Conservation (phyloP, 2,888 invertebrate genomes). For the Hirtodrosophila confusa region DNA sequence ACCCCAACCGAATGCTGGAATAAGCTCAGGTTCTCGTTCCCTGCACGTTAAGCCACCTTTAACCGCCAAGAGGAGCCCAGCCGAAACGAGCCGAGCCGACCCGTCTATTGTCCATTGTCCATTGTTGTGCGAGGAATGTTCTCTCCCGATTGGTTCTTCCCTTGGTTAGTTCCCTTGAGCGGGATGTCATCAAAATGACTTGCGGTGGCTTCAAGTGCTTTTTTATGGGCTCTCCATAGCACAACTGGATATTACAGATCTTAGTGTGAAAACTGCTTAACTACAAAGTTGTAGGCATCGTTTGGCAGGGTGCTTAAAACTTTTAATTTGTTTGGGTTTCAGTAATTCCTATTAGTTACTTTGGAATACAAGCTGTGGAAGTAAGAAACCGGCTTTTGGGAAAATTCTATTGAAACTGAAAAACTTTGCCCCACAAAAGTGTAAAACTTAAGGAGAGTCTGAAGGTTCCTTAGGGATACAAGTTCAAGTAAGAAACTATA, state of each 20-base stretch:
- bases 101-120: slow-evolving; percentile 6
- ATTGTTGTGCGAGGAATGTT: slow-evolving; percentile 22
- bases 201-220: slow-evolving; percentile 46
- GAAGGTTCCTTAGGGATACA: no score
- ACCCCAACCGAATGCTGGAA: slow-evolving; percentile 27
- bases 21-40: slow-evolving; percentile 17
- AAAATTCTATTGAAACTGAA: no score
- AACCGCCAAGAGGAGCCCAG: neutral
- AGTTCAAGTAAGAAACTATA: no score
- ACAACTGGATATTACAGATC: slow-evolving; percentile 13
- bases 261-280: slow-evolving; percentile 17
- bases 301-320: neutral
- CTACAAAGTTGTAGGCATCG: slow-evolving; percentile 9
- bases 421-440: no score
- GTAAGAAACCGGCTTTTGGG: no score
- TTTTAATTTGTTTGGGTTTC: no score
- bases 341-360: no score
- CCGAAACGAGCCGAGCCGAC: no score
- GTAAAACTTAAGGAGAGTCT: no score
- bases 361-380: no score
- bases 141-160: slow-evolving; percentile 18
- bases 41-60: slow-evolving; percentile 27
- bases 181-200: slow-evolving; percentile 32
- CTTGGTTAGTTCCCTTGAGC: no score
- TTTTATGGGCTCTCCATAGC: slow-evolving; percentile 49